These are phyloP conservation scores for Dendroctonus valens DNA, from an alignment of 1,140 invertebrate species.

Conservation along the genomic window DNA sequence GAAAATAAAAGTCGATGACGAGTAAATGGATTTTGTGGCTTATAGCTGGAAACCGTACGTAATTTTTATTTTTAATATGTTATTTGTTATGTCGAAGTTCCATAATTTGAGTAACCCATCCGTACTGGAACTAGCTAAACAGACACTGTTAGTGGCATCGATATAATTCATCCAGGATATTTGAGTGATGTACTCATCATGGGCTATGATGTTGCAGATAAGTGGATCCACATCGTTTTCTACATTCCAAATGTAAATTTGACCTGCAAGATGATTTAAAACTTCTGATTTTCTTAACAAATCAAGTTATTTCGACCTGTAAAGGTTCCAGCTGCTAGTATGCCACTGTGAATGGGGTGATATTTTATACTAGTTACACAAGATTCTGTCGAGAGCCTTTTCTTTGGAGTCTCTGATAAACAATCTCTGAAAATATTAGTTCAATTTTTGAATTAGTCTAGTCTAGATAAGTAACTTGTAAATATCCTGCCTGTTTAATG, in stretches of 20 bases:
- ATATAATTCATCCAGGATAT: conserved; percentile 44
- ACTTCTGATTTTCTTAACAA: neutral
- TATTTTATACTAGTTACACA: conserved; percentile 42
- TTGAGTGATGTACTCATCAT: conserved; percentile 43
- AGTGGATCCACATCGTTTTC: conserved; percentile 44
- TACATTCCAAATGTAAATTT: conserved; percentile 46
- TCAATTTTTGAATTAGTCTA: neutral
- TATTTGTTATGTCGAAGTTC: conserved; percentile 37
- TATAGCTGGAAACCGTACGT: conserved; percentile 30
- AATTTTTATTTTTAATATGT: conserved; percentile 37
- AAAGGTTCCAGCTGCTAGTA: conserved; percentile 44
- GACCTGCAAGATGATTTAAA: conserved; percentile 29
- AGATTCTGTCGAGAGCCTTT: conserved; percentile 39
- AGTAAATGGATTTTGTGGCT: conserved; percentile 4
- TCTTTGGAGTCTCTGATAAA: conserved; percentile 36
- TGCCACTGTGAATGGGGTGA: conserved; percentile 40
- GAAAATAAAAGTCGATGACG: conserved; percentile 14
- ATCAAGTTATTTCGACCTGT: conserved; percentile 34
- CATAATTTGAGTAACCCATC: conserved; percentile 46
- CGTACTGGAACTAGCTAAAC: conserved; percentile 44
- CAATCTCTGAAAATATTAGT: conserved; percentile 33
- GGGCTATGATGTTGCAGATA: conserved; percentile 35
- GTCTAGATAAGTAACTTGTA: neutral
- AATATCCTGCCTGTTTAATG: conserved; percentile 21
- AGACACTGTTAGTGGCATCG: conserved; percentile 35